phyloP scores from a whole-genome alignment of 2,797 vertebrate genomes.

The Buphagus erythrorhynchus region DNA sequence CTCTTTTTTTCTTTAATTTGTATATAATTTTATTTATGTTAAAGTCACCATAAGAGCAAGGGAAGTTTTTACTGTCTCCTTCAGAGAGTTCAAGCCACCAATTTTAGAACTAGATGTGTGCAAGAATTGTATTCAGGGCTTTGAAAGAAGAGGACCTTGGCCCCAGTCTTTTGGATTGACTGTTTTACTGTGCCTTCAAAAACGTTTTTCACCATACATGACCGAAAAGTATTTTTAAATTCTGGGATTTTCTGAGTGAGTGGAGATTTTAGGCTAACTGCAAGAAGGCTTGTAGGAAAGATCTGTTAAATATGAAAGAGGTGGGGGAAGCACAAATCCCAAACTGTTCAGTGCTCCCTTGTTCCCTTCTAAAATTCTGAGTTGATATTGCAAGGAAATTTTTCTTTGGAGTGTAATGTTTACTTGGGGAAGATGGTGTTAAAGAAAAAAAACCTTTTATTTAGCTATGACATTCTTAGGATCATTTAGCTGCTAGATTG shows the following conservation, averaged over 20 bases:
- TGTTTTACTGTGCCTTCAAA: rapidly evolving
- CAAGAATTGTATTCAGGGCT: background rate
- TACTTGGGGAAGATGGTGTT: background rate
- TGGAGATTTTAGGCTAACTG: background rate
- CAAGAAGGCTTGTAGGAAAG: background rate
- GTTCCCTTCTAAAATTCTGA: background rate
- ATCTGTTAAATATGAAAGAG: background rate
- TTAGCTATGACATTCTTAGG: background rate
- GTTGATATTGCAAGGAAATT: background rate
- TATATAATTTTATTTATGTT: background rate
- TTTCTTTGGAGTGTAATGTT: background rate
- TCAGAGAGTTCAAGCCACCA: background rate
- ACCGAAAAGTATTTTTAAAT: background rate
- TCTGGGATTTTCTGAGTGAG: background rate
- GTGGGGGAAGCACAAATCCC: background rate
- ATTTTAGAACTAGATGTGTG: background rate
- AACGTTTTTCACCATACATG: background rate
- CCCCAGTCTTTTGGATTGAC: background rate
- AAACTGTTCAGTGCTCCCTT: background rate
- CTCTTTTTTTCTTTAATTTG: background rate
- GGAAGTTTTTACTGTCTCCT: background rate
- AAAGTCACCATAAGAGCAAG: background rate
- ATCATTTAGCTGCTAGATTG: constrained; percentile 3
- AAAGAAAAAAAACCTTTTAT: background rate
- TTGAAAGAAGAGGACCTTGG: background rate